Percentiles rank a stretch among this genome's conserved stretches.
phyloP scores from a whole-genome alignment of 2,888 invertebrate genomes.

The Arrhopalites spinosus region DNA sequence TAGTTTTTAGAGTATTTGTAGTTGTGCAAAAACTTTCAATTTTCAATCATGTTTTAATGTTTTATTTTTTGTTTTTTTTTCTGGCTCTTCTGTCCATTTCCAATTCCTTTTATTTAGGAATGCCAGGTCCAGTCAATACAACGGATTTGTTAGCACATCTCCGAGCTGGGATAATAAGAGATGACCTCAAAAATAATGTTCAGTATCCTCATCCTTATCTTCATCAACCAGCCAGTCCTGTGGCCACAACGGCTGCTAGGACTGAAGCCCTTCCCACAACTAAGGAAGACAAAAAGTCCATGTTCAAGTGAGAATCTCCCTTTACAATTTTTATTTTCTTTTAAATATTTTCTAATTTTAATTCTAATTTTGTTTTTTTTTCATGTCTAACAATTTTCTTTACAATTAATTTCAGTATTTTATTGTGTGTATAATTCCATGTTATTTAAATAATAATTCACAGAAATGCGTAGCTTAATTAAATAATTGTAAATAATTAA shows the following conservation, averaged over 20 bases:
- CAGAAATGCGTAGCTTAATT: too few species aligned
- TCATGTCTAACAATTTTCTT: neutral
- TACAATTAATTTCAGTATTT: neutral
- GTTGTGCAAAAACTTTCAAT: neutral
- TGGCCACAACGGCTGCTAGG: conserved; percentile 47
- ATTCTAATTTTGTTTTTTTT: neutral
- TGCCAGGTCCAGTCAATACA: conserved; percentile 29
- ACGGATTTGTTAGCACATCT: conserved; percentile 51
- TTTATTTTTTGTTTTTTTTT: neutral
- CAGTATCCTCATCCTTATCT: conserved; percentile 41
- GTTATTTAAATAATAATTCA: too few species aligned
- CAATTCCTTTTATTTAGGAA: neutral
- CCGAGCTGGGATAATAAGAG: conserved; percentile 44
- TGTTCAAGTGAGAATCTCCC: conserved; percentile 58
- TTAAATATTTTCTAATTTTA: neutral
- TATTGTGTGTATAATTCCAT: too few species aligned
- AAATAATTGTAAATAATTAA: neutral
- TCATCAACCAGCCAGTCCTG: conserved; percentile 44
- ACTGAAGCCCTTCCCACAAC: conserved; percentile 57
- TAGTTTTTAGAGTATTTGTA: neutral
- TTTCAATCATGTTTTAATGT: neutral
- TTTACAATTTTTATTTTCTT: neutral
- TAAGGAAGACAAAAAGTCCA: conserved; percentile 58
- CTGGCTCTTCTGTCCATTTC: neutral
- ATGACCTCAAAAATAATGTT: conserved; percentile 48